Conservation (phyloP, 2,888 invertebrate genomes). For the Elmis aenea region DNA sequence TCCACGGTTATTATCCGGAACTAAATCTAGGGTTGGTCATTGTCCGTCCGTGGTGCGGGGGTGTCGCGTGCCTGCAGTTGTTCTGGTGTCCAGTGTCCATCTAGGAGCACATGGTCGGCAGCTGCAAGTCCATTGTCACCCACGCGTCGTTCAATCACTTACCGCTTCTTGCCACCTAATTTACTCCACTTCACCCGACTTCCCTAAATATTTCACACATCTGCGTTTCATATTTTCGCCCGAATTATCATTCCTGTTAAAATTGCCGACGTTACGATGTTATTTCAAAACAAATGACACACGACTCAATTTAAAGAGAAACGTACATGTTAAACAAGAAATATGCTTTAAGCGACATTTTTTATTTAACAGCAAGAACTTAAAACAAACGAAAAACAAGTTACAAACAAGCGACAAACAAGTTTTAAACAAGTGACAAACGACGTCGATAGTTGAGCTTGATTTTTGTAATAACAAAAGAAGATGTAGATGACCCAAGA, state of each 20-base stretch:
- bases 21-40: slow-evolving; percentile 40
- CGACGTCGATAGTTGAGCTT: no score
- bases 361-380: no score
- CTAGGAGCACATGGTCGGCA: slow-evolving; percentile 42
- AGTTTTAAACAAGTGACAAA: no score
- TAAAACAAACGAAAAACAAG: no score
- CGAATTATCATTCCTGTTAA: slow-evolving; percentile 24
- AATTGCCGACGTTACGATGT: slow-evolving; percentile 15
- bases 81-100: slow-evolving; percentile 41
- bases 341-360: no score
- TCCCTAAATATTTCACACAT: slow-evolving; percentile 37
- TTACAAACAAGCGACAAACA: no score
- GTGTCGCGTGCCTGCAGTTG: slow-evolving; percentile 34
- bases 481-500: no score
- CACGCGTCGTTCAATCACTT: slow-evolving; percentile 40
- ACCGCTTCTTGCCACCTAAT: slow-evolving; percentile 38
- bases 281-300: not conserved
- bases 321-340: no score
- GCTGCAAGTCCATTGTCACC: slow-evolving; percentile 45
- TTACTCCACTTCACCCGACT: slow-evolving; percentile 39
- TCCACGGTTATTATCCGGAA: slow-evolving; percentile 45
- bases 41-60: slow-evolving; percentile 43
- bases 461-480: no score
- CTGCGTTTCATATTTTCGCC: slow-evolving; percentile 27
- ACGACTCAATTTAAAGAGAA: no score